Evolutionary conservation across 2,113 vertebrate species (phyloP), one percentile per base, ranked within the genome.

Genomic region (Platysteira castanea): DNA sequence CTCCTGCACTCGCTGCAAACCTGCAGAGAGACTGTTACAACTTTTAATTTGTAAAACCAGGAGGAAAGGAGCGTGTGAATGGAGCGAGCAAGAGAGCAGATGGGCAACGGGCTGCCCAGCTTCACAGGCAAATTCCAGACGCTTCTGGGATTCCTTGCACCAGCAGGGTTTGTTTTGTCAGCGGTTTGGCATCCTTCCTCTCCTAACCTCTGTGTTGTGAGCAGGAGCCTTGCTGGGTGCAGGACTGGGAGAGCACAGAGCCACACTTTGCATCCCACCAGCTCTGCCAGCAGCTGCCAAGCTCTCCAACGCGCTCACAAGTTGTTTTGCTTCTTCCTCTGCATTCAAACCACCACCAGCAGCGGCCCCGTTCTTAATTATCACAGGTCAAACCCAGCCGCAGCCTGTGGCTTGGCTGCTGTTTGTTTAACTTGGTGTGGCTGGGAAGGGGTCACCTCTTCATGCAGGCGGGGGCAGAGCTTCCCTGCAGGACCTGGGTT

Each of bases 111-210:
- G 73, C 93, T 95, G 81, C 95, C 89, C 91, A 23, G 87, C 89
- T 87, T 87, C 80, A 60, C 80, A 59, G 35, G 87, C 79, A 23
- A 90, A 95, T 95, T 94, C 95, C 95, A 81, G 84, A 31, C 81
- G 14, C 93, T 92, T 79, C 92, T 91, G 85, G 94, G 94, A 93
- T 95, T 97, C 95, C 88, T 88, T 52, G 53, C 82, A 35, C 57
- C 85, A 94, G 90, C 82, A 88, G 94, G 83, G 65, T 86, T 92
- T 95, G 83, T 87, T 95, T 92, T 93, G 89, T 90, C 89, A 93
- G 91, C 0, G 64, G 83, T 92, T 94, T 93, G 95, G 92, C 94
- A 80, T 77, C 94, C 60, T 96, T 90, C 92, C 86, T 76, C 47
- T 42, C 92, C 81, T 69, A 80, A 42, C 60, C 90, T 88, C 68